phyloP scores from a whole-genome alignment of 2,797 vertebrate genomes.

The Danio tinwini region DNA sequence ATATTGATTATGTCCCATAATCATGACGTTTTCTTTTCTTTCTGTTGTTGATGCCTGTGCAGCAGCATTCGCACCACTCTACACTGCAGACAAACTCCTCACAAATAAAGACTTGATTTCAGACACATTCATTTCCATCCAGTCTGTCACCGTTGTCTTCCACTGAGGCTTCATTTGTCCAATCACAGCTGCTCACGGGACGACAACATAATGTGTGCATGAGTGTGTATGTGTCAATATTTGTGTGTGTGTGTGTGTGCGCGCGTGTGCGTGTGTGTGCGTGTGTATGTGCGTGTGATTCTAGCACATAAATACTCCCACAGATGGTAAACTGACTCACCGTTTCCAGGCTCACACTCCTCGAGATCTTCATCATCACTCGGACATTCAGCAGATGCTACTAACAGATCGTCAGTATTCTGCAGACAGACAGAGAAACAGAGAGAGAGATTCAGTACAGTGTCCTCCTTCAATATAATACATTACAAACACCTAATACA shows the following conservation, averaged over 20 bases:
- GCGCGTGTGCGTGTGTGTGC: conserved; percentile 4
- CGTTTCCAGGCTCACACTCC: conserved; percentile 93
- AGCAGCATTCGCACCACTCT: too few relatives aligned
- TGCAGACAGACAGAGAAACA: conserved; percentile 65
- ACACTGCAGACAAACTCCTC: not conserved
- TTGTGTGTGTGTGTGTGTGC: conserved; percentile 16
- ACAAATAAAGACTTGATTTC: too few relatives aligned
- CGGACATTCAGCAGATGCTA: conserved; percentile 92
- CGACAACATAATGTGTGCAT: not conserved
- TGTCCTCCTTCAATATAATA: not conserved
- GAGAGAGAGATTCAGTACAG: conserved; percentile 1
- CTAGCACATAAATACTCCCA: conserved; percentile 46
- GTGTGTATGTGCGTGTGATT: conserved; percentile 25
- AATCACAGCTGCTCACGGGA: conserved; percentile 28
- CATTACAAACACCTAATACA: conserved; percentile 3
- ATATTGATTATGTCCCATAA: too few relatives aligned
- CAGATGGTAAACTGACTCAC: conserved; percentile 83
- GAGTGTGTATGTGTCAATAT: too few relatives aligned
- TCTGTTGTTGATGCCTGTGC: too few relatives aligned
- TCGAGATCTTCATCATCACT: conserved; percentile 95
- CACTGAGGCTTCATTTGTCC: conserved; percentile 20
- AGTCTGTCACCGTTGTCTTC: not conserved
- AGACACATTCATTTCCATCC: not conserved
- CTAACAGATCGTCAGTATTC: conserved; percentile 91
- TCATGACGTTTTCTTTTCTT: too few relatives aligned